Conservation (phyloP, 2,888 invertebrate species). For the Hermodice carunculata region DNA sequence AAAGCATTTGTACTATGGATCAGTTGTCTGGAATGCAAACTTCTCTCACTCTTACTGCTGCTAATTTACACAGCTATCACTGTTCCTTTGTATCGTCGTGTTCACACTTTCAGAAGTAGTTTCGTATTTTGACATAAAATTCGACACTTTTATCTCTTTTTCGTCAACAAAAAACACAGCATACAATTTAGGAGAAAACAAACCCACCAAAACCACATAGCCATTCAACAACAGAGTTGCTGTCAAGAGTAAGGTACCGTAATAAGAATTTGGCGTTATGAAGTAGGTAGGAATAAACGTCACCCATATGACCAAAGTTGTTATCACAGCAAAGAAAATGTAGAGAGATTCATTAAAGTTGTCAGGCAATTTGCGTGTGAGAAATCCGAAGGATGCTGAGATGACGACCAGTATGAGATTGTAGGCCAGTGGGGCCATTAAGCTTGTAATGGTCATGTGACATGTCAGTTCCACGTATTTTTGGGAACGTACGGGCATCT, state of each 20-base stretch:
- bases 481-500: slow-evolving; percentile 12
- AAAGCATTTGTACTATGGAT: no score
- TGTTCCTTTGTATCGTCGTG: no score
- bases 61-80: no score
- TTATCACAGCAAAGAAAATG: slow-evolving; percentile 34
- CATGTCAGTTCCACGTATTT: slow-evolving; percentile 47
- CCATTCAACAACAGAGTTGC: slow-evolving; percentile 31
- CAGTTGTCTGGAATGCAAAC: no score
- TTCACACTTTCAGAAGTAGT: no score
- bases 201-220: slow-evolving; percentile 25
- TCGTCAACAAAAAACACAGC: slow-evolving; percentile 25
- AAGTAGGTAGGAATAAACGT: slow-evolving; percentile 34
- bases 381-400: slow-evolving; percentile 31
- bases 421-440: slow-evolving; percentile 46
- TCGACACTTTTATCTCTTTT: slow-evolving; percentile 12
- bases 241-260: slow-evolving; percentile 27
- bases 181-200: slow-evolving; percentile 30
- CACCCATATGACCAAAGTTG: slow-evolving; percentile 33
- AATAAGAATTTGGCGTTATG: slow-evolving; percentile 25
- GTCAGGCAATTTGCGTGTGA: slow-evolving; percentile 33
- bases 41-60: no score
- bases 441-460: slow-evolving; percentile 42
- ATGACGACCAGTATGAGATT: slow-evolving; percentile 29
- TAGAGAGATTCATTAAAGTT: slow-evolving; percentile 40
- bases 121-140: no score